Base-by-base conservation (phyloP, 2,888 invertebrate genomes). In the Oxytorus armatus region DNA sequence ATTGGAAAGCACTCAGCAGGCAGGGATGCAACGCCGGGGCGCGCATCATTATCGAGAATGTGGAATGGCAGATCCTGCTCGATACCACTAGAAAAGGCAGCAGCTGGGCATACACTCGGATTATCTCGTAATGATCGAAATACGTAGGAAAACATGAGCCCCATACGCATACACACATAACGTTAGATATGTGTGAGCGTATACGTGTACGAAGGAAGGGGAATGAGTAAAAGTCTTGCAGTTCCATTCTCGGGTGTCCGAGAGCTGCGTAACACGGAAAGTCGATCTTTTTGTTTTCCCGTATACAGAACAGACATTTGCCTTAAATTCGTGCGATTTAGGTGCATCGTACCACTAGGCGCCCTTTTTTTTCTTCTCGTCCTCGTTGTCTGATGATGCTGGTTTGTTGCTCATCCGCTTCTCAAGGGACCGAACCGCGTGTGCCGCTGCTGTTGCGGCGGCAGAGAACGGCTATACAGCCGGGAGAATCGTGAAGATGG, bases 11-110 rank as follows among this genome's bases (percentile, higher is more conserved):
- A 81, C 82, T 84, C 82, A 79, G 57, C 73, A 51, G 39, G 49
- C 59, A 11, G 55, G 49, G 75, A 76, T 70, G 74, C 70, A 75
- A 73, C 70, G 70, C 57, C 36, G 42, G 79, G 59, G 59, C 55
- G 79, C 73, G 79, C 80, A 79, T 82, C 79, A 84, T 84, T 84
- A 84, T 81, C 81, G 81, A 79, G 77, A 81, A 81, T 81, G 74
- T 77, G 79, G 79, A 84, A 84, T 84, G 75, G 77, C 82, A 79
- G 82, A 82, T 82, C 75, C 77, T 42, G 70, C 72, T 47, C 70
- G 83, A 82, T 82, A 82, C 59, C 75, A 49, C 69, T 80, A 72
- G 81, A 82, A 81, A 75, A 82, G 76, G 73, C 73, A 81, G 79
- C 83, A 82, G 81, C 82, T 84, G 82, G 75, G 68, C 77, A 63